Evolutionary conservation across 1,140 invertebrate genomes (phyloP), one percentile per base, ranked within the genome.

Genomic region (Drosophila cardini): DNA sequence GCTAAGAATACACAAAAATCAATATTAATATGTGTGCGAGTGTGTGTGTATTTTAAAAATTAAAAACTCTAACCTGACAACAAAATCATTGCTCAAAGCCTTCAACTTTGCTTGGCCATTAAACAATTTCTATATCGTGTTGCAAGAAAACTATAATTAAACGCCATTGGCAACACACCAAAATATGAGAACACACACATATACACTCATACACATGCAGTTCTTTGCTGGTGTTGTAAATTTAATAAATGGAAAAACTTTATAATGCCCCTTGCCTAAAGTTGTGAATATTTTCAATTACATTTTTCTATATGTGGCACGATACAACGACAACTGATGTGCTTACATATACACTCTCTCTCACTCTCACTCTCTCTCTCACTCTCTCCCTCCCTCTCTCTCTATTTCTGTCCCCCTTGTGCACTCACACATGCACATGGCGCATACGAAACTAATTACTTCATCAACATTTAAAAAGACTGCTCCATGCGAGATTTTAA

Each of bases 171-270:
- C 7, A 32, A 38, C 26, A 61, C 58, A 60, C 8, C 10, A 4
- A n/a, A 26, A 26, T 5, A 26, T 2, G 5, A 26, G 21, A 26
- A 26, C 21, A 26, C 21, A 26, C 10, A 21, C 40, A 32, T 2
- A 43, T n/a, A 30, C n/a, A 38, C 38, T 42, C 63, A 76, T 45
- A 63, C 32, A 40, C 32, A 62, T 21, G 16, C 5, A 64, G 57
- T 48, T 43, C 45, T 50, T 10, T 63, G 21, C 48, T 84, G 64
- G 53, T 80, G 71, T 34, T 48, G 65, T n/a, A 80, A 83, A 89
- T 87, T 87, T 89, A 87, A 87, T 89, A 87, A 83, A 87, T 74
- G 76, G 65, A 68, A 80, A 83, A 87, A 87, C 61, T 87, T 87
- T 82, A 74, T 77, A 86, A 80, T 81, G 60, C 70, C 75, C 55